phyloP scores from a whole-genome alignment of 2,113 vertebrate genomes.

The Hippoglossus stenolepis region DNA sequence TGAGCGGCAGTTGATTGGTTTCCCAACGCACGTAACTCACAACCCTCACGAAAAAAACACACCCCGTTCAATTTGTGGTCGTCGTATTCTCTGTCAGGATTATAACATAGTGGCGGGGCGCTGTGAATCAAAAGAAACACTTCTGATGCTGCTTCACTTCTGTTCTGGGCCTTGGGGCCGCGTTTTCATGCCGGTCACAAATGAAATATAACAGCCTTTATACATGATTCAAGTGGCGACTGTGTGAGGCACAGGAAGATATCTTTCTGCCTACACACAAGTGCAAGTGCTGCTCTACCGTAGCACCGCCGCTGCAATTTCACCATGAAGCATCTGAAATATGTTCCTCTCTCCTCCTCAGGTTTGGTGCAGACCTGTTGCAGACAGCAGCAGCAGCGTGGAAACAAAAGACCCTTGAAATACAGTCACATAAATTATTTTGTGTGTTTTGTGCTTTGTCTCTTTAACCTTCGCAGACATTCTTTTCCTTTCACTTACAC shows the following conservation, averaged over 20 bases:
- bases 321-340: neutral
- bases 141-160: constrained; percentile 30
- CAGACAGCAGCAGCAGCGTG: neutral
- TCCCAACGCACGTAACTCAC: neutral
- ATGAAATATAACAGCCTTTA: constrained; percentile 10
- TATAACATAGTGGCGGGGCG: constrained; percentile 4
- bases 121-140: constrained; percentile 32
- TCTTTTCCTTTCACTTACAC: neutral
- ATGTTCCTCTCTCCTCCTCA: neutral
- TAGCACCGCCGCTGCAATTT: constrained; percentile 7
- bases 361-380: neutral
- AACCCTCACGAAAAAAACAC: neutral
- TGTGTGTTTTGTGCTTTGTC: neutral
- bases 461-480: neutral
- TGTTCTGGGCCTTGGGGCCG: neutral
- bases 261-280: constrained; percentile 10
- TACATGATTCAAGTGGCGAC: constrained; percentile 8
- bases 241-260: constrained; percentile 16
- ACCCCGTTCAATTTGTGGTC: neutral
- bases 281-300: neutral
- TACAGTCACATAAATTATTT: neutral
- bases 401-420: constrained; percentile 2
- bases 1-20: neutral
- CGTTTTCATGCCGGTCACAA: constrained; percentile 38
- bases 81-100: constrained; percentile 16